A percentile compares a stretch with the other conserved stretches of the same genome.
Conservation (phyloP, 2,888 invertebrate genomes). For the Amitus sp. region DNA sequence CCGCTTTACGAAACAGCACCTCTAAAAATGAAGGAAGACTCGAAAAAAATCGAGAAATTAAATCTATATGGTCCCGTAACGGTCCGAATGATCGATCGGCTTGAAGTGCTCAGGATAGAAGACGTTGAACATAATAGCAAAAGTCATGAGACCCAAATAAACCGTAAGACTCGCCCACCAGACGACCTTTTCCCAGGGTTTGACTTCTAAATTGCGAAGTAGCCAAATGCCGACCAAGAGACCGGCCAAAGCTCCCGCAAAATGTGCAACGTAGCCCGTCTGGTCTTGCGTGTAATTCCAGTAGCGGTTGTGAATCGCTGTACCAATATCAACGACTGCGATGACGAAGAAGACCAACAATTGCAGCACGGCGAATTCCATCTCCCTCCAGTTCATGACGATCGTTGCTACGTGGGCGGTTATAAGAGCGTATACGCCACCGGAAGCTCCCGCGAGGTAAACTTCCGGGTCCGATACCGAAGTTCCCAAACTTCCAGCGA, state of each 20-base stretch:
- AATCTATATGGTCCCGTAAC: not conserved
- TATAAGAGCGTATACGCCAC: constrained; percentile 94
- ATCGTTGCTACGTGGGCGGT: constrained; percentile 94
- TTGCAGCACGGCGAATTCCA: constrained; percentile 92
- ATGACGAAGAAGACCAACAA: constrained; percentile 84
- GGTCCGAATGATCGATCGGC: not conserved
- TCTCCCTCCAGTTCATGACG: constrained; percentile 95
- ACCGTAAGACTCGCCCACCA: constrained; percentile 84
- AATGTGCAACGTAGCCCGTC: constrained; percentile 94
- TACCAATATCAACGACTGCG: constrained; percentile 85
- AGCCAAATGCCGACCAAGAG: constrained; percentile 84
- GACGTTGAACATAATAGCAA: constrained; percentile 79
- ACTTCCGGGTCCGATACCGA: constrained; percentile 83
- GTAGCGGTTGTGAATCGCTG: constrained; percentile 91
- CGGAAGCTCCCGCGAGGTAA: constrained; percentile 91
- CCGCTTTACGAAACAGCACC: too few species aligned
- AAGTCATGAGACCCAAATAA: constrained; percentile 77
- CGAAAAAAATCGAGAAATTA: too few species aligned
- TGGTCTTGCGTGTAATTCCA: constrained; percentile 76
- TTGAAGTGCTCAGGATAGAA: constrained; percentile 71
- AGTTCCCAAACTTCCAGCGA: constrained; percentile 86
- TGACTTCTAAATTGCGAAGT: constrained; percentile 82
- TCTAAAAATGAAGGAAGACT: too few species aligned
- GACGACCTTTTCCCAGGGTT: constrained; percentile 81
- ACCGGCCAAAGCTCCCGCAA: constrained; percentile 92